Evolutionary conservation across 2,797 vertebrate species (phyloP), one percentile per base, ranked within the genome.

Genomic region (Amphiprion clarkii): DNA sequence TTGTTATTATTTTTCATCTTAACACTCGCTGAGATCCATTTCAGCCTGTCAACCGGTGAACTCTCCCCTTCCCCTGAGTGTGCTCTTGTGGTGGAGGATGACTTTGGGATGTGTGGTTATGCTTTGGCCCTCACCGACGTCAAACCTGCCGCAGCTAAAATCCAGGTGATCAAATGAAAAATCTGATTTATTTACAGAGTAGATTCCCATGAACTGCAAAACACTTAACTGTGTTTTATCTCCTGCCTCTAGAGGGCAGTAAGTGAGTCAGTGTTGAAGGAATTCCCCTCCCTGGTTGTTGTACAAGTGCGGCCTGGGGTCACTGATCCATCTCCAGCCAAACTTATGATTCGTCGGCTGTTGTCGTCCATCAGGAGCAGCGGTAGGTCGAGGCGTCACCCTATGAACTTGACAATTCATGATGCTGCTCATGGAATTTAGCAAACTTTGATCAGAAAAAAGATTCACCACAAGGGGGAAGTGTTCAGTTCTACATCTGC

Each of bases 261-360:
- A 71, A 95, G 93, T 56, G 96, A 95, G 79, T 91, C 95, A 0
- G 94, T 97, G 87, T 94, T 97, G 56, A 92, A 95, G 78, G 96
- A 97, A 67, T 99, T 96, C 86, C 98, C 98, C 3, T 97, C 97
- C 16, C 86, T 99, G 85, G 94, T 99, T 83, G 95, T 96, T 58
- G 88, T 97, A 81, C 97, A 98, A 90, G 95, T 99, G 84, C 96
- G 98, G 79, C 96, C 96, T 78, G 95, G 96, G 82, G 97, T 99
- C 85, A 96, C 95, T 5, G 98, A 99, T 87, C 96, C 96, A 14
- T 95, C 95, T 6, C 95, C 97, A 60, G 96, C 95, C 71, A 98
- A 96, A 92, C 96, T 95, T 39, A 98, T 99, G 96, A 96, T 99
- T 93, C 93, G 92, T 69, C 97, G 93, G 59, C 93, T 99, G 56